These are phyloP conservation scores for Pentalonia nigronervosa DNA, from an alignment of 1,140 invertebrate genomes.

Conservation along the genomic window DNA sequence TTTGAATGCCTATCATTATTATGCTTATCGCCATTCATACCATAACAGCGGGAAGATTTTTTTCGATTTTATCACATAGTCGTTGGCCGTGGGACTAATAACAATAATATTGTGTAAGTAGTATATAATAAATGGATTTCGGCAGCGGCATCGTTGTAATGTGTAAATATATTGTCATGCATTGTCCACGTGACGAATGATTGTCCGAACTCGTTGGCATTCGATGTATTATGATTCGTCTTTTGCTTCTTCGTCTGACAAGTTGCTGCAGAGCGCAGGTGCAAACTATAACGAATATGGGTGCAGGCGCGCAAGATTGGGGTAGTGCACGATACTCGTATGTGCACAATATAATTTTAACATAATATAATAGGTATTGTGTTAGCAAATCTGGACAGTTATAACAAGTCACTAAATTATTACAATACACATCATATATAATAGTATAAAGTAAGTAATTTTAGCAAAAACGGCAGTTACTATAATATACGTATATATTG, in stretches of 20 bases:
- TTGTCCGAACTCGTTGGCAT: background rate
- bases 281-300: background rate
- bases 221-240: background rate
- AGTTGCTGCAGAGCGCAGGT: background rate
- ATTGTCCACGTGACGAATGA: constrained; percentile 2
- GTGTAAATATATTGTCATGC: background rate
- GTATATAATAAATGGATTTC: background rate
- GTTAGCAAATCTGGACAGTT: background rate
- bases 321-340: background rate
- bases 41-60: background rate
- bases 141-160: background rate
- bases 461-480: background rate
- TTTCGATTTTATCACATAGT: constrained; percentile 3
- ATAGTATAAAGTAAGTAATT: background rate
- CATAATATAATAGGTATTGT: background rate
- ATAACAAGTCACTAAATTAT: background rate
- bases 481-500: too few relatives aligned
- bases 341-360: background rate
- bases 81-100: background rate
- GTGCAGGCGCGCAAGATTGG: background rate
- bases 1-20: background rate
- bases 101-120: background rate
- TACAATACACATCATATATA: background rate
- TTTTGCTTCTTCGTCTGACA: background rate
- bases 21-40: background rate